Evolutionary conservation across 2,797 vertebrate genomes (phyloP).

Genomic region (Rhinichthys osculus): DNA sequence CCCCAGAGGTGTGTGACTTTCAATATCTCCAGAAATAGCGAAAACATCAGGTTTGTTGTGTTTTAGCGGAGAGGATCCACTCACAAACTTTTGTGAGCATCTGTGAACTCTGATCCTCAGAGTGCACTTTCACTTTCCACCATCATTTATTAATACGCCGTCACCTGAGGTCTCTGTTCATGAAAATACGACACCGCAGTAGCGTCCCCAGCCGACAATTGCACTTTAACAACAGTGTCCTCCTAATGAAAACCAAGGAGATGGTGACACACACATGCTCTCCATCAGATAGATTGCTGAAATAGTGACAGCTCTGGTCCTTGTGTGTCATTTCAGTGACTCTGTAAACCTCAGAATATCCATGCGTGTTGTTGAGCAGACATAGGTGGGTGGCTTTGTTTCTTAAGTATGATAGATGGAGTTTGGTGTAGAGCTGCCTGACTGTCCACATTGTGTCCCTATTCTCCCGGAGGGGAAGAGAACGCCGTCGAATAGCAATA

Average conservation of each 20-base stretch:
- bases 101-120: slow-evolving; percentile 48
- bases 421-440: slow-evolving; percentile 70
- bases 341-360: slow-evolving; percentile 65
- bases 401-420: slow-evolving; percentile 82
- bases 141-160: slow-evolving; percentile 69
- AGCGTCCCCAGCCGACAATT: slow-evolving; percentile 69
- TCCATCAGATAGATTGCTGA: slow-evolving; percentile 26
- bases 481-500: slow-evolving; percentile 65
- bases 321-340: slow-evolving; percentile 63
- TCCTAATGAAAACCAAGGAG: slow-evolving; percentile 68
- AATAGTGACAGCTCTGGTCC: slow-evolving; percentile 53
- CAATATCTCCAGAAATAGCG: slow-evolving; percentile 14
- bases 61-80: slow-evolving; percentile 19
- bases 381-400: slow-evolving; percentile 70
- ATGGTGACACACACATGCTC: slow-evolving; percentile 56
- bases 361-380: slow-evolving; percentile 63
- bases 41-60: slow-evolving; percentile 28
- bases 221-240: slow-evolving; percentile 68
- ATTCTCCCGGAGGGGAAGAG: slow-evolving; percentile 65
- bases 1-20: background rate
- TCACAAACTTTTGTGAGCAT: background rate
- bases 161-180: slow-evolving; percentile 51
- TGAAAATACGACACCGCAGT: slow-evolving; percentile 55
- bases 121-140: slow-evolving; percentile 60
- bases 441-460: slow-evolving; percentile 64